Evolutionary conservation across 2,797 vertebrate genomes (phyloP), one percentile per base, ranked within the genome.

Genomic region (Coendou prehensilis): DNA sequence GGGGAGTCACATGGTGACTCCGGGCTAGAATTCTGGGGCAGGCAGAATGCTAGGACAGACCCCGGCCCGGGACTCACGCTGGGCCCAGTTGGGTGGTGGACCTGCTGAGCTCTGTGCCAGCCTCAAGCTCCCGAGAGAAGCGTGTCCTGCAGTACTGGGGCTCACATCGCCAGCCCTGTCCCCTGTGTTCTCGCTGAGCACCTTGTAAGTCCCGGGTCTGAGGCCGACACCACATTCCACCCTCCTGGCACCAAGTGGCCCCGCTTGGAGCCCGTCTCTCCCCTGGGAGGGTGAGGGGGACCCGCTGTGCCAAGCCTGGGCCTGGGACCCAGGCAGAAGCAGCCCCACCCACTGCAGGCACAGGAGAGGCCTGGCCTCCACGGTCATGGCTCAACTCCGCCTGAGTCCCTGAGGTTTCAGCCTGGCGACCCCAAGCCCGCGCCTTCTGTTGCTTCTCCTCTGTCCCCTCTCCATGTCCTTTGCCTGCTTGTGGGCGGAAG

Each of bases 141-240:
- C 20, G 0, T 22, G 67, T 59, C 11, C 71, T 33, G 11, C 52
- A 76, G 45, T 78, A 4, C 23, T 4, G 50, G 33, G 41, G 50
- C n/a, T 20, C 69, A 37, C 9, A 20, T 41, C 18, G 5, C 9
- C 59, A 41, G 94, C 87, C 97, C 1, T 7, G 85, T 85, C 37
- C 37, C 37, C 37, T 41, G 37, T 41, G 37, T 41, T 41, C 37
- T 41, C 37, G 87, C 10, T 50, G 95, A 98, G 95, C 89, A 93
- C 98, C 98, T 98, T 98, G 98, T 98, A 99, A 99, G 98, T 98
- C 98, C 98, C 0, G 96, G 95, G 91, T 98, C 96, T 93, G 97
- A 11, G 22, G 93, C 97, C 87, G 96, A 98, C 17, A 0, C 97
- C 0, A 96, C 98, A 98, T 99, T 98, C 98, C 98, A 98, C 98